Conservation (phyloP, 2,113 vertebrate genomes). For the Dasyurus viverrinus region DNA sequence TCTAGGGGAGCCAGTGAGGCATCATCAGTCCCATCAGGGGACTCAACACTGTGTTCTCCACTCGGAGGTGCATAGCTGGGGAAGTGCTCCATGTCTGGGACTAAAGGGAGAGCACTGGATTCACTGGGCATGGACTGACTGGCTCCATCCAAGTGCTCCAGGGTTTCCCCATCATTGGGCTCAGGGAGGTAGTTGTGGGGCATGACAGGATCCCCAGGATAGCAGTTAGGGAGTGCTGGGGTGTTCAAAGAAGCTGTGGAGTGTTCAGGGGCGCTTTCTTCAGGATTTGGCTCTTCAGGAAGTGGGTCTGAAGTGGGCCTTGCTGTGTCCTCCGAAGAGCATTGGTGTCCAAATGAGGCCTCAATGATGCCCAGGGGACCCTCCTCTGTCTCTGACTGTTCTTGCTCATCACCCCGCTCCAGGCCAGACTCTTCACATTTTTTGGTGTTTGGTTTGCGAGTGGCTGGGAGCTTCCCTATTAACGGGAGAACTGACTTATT, state of each 20-base stretch:
- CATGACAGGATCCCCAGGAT: slow-evolving; percentile 80
- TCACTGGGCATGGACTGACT: slow-evolving; percentile 84
- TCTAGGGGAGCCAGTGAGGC: slow-evolving; percentile 94
- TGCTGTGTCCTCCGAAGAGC: slow-evolving; percentile 86
- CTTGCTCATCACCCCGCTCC: slow-evolving; percentile 86
- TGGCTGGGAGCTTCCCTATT: slow-evolving; percentile 94
- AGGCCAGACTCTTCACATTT: slow-evolving; percentile 87
- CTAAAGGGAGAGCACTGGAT: slow-evolving; percentile 82
- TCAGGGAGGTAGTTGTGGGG: slow-evolving; percentile 83
- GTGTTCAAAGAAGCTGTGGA: slow-evolving; percentile 71
- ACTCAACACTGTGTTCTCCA: slow-evolving; percentile 85
- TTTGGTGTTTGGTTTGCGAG: slow-evolving; percentile 87
- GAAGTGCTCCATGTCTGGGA: slow-evolving; percentile 87
- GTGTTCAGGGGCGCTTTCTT: slow-evolving; percentile 73
- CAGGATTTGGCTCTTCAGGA: slow-evolving; percentile 79
- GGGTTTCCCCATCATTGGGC: slow-evolving; percentile 76
- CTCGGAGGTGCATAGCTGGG: slow-evolving; percentile 87
- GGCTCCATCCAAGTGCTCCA: slow-evolving; percentile 88
- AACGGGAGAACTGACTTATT: slow-evolving; percentile 94
- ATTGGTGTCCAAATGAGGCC: slow-evolving; percentile 80
- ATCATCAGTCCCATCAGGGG: slow-evolving; percentile 92
- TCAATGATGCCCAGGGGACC: slow-evolving; percentile 82
- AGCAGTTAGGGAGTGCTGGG: slow-evolving; percentile 78
- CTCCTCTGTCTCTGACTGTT: slow-evolving; percentile 84
- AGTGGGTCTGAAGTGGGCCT: slow-evolving; percentile 85